Evolutionary conservation across 2,888 invertebrate genomes (phyloP), one percentile per base, ranked within the genome.

Genomic region (Slavum lentiscoides): DNA sequence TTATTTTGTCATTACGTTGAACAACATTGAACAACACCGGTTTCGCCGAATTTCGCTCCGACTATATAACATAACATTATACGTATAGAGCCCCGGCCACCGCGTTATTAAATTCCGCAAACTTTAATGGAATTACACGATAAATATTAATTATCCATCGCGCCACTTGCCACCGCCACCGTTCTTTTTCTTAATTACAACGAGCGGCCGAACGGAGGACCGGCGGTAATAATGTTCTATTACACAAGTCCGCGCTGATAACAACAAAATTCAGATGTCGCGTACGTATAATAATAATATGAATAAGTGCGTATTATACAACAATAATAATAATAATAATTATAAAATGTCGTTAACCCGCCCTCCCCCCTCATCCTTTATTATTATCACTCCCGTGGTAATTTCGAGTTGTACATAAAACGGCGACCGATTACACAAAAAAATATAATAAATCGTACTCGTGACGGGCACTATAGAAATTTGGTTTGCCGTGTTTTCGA

Each of bases 181-280:
- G 69, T 80, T 80, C 70, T 80, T 80, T 77, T 80, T 72, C 80
- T 80, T 80, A 80, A 80, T 80, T 80, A 80, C 64, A 66, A 80
- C 64, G 62, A 1, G 30, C 55, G 64, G 13, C 70, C 77, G 70
- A 55, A 30, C 30, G 39, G 61, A 59, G 49, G 59, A 53, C 76
- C 77, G 39, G 53, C 77, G 58, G 70, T 72, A 72, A 80, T 80
- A 80, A 80, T 72, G 80, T 80, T 66, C 72, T 80, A 75, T 61
- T 49, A 75, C 37, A 68, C 49, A 53, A 77, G 69, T 58, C 23
- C 49, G 49, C 49, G 64, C 70, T 70, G 80, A 80, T 80, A 72
- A 70, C 72, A 58, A 72, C 43, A 7, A 43, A 55, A 80, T 80
- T 72, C 72, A 72, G 72, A 61, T 37, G 68, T 19, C 21, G 53